Evolutionary conservation across 2,797 vertebrate genomes (phyloP).

Genomic region (Cyclopterus lumpus): DNA sequence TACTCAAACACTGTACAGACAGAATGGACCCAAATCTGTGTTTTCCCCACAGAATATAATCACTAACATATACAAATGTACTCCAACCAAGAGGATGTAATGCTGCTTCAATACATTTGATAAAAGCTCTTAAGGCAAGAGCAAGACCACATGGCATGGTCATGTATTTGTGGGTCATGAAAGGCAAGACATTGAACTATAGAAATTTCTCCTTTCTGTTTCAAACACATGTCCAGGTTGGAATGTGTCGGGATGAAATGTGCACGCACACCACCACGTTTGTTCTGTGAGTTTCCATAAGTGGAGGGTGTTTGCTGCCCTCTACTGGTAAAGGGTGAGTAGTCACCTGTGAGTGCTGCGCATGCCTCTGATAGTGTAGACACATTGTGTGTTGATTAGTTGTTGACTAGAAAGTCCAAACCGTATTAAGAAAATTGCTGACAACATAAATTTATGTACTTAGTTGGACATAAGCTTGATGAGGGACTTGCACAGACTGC

Average conservation of each 20-base stretch:
- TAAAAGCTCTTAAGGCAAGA: conserved; percentile 17
- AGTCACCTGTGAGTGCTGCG: neutral
- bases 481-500: neutral
- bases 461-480: neutral
- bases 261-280: conserved; percentile 3
- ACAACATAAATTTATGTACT: neutral
- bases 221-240: conserved; percentile 4
- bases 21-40: conserved; percentile 8
- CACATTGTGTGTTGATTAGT: neutral
- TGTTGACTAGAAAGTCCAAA: neutral
- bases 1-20: neutral
- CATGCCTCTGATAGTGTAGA: neutral
- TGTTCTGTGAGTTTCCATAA: neutral
- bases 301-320: conserved; percentile 23
- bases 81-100: conserved; percentile 5
- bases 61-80: neutral
- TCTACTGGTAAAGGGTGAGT: conserved; percentile 33
- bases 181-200: neutral
- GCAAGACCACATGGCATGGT: conserved; percentile 9
- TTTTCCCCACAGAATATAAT: conserved; percentile 8
- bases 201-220: conserved; percentile 12
- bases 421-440: neutral
- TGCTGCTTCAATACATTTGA: conserved; percentile 26
- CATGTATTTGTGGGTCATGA: conserved; percentile 29
- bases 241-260: conserved; percentile 29